Evolutionary conservation across 2,797 vertebrate species (phyloP), one percentile per base, ranked within the genome.

Genomic region (Alauda arvensis): DNA sequence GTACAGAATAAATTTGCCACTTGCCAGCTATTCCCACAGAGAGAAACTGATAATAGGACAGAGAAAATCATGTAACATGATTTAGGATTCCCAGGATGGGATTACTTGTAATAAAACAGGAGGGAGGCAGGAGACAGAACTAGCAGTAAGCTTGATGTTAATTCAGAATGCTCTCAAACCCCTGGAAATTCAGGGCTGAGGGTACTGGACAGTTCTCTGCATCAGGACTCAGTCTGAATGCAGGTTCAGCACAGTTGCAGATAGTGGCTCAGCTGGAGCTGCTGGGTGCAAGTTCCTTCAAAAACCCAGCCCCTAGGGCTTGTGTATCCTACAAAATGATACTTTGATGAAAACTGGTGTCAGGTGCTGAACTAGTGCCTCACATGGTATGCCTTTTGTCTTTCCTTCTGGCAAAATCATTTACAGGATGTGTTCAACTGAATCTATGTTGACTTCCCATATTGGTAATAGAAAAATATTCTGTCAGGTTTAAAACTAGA

Each of bases 1-100:
- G 92, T 70, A 25, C 92, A 88, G 94, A 96, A 97, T 96, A 96
- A 94, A 96, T 96, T 91, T 95, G 89, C 85, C 68, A 85, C 80
- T 96, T 92, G 75, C 91, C 87, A 92, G 90, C 85, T 60, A 40
- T 95, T 95, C 93, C 92, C 90, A 66, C 52, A 46, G 92, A 95
- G 93, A 85, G 75, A 93, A 90, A 90, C 87, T 92, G 89, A 86
- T 92, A 87, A 93, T 77, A 66, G 70, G 89, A 95, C 91, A 80
- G 72, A 83, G 69, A 89, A 88, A 94, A 93, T 93, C 79, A 89
- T 77, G 80, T 59, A 62, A 85, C 43, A 4, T 89, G 77, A 92
- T 90, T 94, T 95, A 92, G 77, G 78, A 71, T 84, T 90, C 94
- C 87, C 91, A 76, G 83, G 71, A 80, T 76, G 79, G 88, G 94